Base-by-base conservation (phyloP, 2,888 invertebrate species). In the Sepioteuthis lessoniana region DNA sequence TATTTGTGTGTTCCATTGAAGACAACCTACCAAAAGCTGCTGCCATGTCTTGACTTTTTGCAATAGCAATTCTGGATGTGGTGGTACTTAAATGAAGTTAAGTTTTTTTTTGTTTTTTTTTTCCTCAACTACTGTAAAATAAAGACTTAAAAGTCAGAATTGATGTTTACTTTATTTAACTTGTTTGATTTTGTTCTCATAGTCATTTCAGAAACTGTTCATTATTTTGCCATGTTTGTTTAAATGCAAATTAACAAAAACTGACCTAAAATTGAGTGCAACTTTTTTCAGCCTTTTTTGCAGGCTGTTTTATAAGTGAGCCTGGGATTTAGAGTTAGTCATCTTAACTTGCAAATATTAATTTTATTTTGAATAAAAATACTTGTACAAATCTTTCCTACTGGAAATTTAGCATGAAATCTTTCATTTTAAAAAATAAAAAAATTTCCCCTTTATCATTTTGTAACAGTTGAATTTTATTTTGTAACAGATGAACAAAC, bases 1-100 rank as follows among this genome's bases (percentile, higher is more conserved):
- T 93, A 93, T 93, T 93, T 55, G n/a, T 55, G 93, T 93, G 93
- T 93, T 93, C 93, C 93, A 93, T 60, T 60, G 50, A 55, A 93
- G 60, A 93, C 47, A 93, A 93, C 31, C 47, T 50, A 93, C 50
- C 60, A 93, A 60, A 93, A 38, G 60, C 8, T 93, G 90, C 31
- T 13, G 35, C 55, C 93, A 93, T 93, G 93, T 93, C 55, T 93
- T 47, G 47, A 50, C 31, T 46, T 93, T 35, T 47, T 93, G 46
- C 93, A 50, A 93, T 37, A 93, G 55, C 35, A 55, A 93, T 55
- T 38, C 38, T 93, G 37, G 55, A 60, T 93, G 93, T 93, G 93
- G 93, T 93, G 93, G 93, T 55, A 93, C 60, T 93, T 55, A 60
- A 50, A 60, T 60, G 60, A 93, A 93, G 35, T 31, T n/a, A 37